Base-by-base conservation (phyloP, 2,113 vertebrate genomes). In the Sphaerodactylus townsendi region DNA sequence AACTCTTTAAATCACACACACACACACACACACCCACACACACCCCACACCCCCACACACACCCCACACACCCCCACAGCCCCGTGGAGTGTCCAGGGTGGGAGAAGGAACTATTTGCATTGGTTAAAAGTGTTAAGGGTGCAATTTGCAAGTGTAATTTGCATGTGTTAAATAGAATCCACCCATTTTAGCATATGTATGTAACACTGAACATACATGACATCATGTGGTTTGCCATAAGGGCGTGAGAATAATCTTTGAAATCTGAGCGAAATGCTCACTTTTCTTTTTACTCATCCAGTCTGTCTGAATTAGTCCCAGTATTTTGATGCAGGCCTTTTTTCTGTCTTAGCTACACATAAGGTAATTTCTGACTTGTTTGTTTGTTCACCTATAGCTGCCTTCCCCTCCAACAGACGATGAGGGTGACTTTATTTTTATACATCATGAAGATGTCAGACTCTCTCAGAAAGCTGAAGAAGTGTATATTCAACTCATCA, bases 331-430 rank as follows among this genome's bases (percentile, higher is more conserved):
- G 44, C 33, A 48, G 30, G 41, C 28, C 44, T 77, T 71, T 84
- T 48, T 11, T 56, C 62, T 77, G 5, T 72, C 53, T 80, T 2
- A 1, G 6, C 76, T 41, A 56, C 28, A 37, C 72, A 64, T 0
- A 50, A 76, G 71, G 65, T 62, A 72, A 87, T 86, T 91, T 85
- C 90, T 88, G 93, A 87, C 82, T 84, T 86, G 68, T 89, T 91
- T 92, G 59, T 90, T 70, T 86, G 66, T 81, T 93, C 33, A 80
- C 83, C 91, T 90, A 77, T 85, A 99, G 98, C 94, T 99, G 56
- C 98, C 98, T 59, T 98, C 98, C 76, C 98, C 98, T 37, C 97
- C 97, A 77, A 97, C 96, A 50, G 98, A 99, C 79, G 98, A 98
- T 0, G 98, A 98, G 2, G 90, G 93, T 35, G 98, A 98, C 91